Base-by-base conservation (phyloP, 2,888 invertebrate genomes). In the Sarcophaga carnaria region DNA sequence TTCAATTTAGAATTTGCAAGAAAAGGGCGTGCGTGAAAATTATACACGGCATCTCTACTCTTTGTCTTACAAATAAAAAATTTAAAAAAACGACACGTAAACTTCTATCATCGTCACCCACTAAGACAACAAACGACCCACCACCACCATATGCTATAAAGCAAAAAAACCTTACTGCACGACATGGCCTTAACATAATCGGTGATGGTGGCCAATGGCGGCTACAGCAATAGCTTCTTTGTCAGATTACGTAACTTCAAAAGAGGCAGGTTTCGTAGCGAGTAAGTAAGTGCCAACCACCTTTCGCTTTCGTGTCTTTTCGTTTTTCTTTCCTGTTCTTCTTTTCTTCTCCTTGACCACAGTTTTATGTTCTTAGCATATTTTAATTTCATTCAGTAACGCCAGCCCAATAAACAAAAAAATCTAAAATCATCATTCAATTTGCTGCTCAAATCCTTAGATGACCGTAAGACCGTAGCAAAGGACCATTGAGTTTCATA, bases 21-120 rank as follows among this genome's bases (percentile, higher is more conserved):
- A 88, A 87, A 91, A 89, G 90, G 91, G 91, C 91, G 91, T 92
- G 91, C 91, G 91, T 92, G 90, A 90, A 91, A 90, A 90, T 90
- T 88, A 89, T 84, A 89, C 90, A 92, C 90, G 90, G 90, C 82
- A 86, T 82, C 76, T 79, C 62, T 78, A 83, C 3, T 12, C 54
- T 54, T 54, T 14, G 14, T 17, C 17, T 54, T 14, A 12, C 3
- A 25, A 60, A 59, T 47, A 70, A 76, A 5, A 83, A 67, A 59
- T 27, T 45, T 59, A 78, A 72, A 64, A 77, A 59, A 76, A 49
- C 81, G 82, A 85, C 86, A 84, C 80, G 81, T 86, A 80, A 86
- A 82, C 76, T 70, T 85, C 80, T 80, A 74, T 60, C 80, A 77
- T 54, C 84, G 64, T 54, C 85, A 64, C 80, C 83, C 78, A 83